Percentiles rank a stretch among this genome's conserved stretches.
Conservation (phyloP, 2,888 invertebrate species). For the Cheilosia vernalis region DNA sequence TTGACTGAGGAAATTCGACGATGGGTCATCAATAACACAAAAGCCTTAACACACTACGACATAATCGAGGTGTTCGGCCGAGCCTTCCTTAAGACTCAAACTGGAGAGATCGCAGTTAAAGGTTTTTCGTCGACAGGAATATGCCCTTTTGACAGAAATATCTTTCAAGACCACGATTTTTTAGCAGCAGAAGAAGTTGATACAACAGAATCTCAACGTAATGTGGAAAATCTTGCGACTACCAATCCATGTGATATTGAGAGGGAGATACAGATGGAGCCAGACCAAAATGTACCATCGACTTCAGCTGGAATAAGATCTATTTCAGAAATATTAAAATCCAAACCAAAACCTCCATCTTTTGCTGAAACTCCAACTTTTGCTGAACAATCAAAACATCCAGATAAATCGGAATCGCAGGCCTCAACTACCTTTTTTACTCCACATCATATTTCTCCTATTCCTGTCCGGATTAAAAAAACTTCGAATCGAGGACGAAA, state of each 20-base stretch:
- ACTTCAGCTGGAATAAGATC: slow-evolving; percentile 34
- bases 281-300: too few species aligned
- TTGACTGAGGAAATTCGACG: slow-evolving; percentile 46
- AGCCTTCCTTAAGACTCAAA: slow-evolving; percentile 14
- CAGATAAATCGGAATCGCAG: not conserved
- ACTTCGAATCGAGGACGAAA: slow-evolving; percentile 26
- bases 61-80: too few species aligned
- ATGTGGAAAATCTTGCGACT: not conserved
- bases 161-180: slow-evolving; percentile 32
- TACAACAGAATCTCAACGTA: not conserved
- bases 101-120: slow-evolving; percentile 19
- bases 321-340: slow-evolving; percentile 10
- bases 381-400: slow-evolving; percentile 5
- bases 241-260: not conserved
- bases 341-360: not conserved
- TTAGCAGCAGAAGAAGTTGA: slow-evolving; percentile 14
- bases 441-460: slow-evolving; percentile 28
- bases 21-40: not conserved
- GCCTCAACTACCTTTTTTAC: not conserved
- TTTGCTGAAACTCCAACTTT: not conserved
- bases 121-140: slow-evolving; percentile 5
- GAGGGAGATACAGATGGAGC: slow-evolving; percentile 5
- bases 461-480: slow-evolving; percentile 20
- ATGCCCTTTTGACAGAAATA: slow-evolving; percentile 28
- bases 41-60: not conserved